Conservation (phyloP, 1,140 invertebrate species). For the Pinna nobilis region DNA sequence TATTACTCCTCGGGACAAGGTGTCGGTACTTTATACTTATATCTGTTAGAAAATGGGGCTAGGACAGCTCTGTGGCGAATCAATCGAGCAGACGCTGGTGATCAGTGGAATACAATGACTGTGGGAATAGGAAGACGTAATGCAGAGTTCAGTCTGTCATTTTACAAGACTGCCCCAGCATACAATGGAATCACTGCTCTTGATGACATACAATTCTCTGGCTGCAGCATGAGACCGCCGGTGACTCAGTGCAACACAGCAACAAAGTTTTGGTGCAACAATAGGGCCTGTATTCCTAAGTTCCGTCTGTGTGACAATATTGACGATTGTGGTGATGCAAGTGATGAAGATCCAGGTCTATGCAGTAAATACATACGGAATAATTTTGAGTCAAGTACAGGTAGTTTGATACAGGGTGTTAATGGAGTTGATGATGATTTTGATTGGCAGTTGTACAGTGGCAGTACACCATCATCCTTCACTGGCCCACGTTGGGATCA, state of each 20-base stretch:
- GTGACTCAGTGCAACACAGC: conserved; percentile 38
- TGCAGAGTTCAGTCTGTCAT: conserved; percentile 47
- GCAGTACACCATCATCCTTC: conserved; percentile 37
- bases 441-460: conserved; percentile 55
- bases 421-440: conserved; percentile 59
- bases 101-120: conserved; percentile 49
- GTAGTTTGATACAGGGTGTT: conserved; percentile 42
- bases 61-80: conserved; percentile 42
- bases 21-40: conserved; percentile 48
- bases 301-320: conserved; percentile 61
- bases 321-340: conserved; percentile 70
- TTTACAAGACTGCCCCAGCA: conserved; percentile 45
- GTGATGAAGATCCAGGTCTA: conserved; percentile 57
- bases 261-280: conserved; percentile 51
- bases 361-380: conserved; percentile 47
- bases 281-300: conserved; percentile 56
- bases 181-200: conserved; percentile 65
- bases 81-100: background rate
- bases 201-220: conserved; percentile 64
- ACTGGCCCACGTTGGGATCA: conserved; percentile 63
- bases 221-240: conserved; percentile 55
- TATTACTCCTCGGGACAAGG: conserved; percentile 83
- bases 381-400: conserved; percentile 59
- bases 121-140: conserved; percentile 53
- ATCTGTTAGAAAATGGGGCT: conserved; percentile 7